phyloP scores from a whole-genome alignment of 2,113 vertebrate genomes.

The Charina bottae region DNA sequence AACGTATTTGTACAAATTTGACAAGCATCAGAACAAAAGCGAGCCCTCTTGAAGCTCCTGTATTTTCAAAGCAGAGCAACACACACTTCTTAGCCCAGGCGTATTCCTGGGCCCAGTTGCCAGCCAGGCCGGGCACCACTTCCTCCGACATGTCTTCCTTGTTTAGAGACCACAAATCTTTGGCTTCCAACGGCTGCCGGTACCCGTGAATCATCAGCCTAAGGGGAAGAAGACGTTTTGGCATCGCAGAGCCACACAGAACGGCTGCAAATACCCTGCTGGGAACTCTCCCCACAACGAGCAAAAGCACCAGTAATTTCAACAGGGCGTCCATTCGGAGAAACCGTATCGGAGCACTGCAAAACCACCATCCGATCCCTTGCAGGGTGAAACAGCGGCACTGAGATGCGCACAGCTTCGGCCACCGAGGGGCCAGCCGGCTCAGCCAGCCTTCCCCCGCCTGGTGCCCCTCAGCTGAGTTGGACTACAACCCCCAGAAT shows the following conservation, averaged over 20 bases:
- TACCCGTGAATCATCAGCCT: conserved; percentile 90
- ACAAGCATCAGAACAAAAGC: too few species aligned
- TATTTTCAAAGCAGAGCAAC: not conserved
- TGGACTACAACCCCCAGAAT: not conserved
- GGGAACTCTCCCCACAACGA: not conserved
- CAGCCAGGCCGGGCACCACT: conserved; percentile 85
- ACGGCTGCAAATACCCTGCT: not conserved
- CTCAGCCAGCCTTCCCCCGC: not conserved
- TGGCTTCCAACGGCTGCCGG: conserved; percentile 85
- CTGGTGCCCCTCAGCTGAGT: not conserved
- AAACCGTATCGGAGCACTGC: not conserved
- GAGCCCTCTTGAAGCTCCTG: not conserved
- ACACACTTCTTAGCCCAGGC: conserved; percentile 85
- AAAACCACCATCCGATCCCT: not conserved
- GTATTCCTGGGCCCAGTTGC: conserved; percentile 87
- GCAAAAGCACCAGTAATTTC: not conserved
- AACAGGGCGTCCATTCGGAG: not conserved
- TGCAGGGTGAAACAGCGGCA: too few species aligned
- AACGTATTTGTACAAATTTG: too few species aligned
- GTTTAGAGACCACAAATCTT: conserved; percentile 94
- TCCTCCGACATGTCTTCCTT: conserved; percentile 83
- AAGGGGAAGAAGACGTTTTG: not conserved
- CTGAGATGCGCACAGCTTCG: not conserved
- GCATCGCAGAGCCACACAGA: fast-evolving
- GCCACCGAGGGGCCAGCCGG: not conserved